Evolutionary conservation across 2,888 invertebrate species (phyloP).

Genomic region (Eretmocerus hayati): DNA sequence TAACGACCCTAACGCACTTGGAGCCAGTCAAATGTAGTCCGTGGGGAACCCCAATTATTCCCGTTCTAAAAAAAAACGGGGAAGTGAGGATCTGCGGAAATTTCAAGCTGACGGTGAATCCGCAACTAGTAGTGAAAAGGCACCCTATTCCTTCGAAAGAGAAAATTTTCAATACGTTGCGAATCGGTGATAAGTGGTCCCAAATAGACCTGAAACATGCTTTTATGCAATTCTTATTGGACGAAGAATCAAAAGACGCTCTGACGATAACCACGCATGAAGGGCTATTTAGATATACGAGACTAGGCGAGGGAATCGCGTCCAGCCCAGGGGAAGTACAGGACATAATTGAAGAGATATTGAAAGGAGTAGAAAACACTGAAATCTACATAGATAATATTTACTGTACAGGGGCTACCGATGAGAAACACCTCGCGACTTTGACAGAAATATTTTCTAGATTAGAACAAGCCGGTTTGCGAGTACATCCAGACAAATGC

Average conservation of each 20-base stretch:
- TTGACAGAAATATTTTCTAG: slow-evolving; percentile 27
- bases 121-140: slow-evolving; percentile 25
- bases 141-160: slow-evolving; percentile 30
- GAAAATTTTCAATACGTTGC: slow-evolving; percentile 28
- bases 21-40: slow-evolving; percentile 25
- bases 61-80: slow-evolving; percentile 27
- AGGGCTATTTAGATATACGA: slow-evolving; percentile 33
- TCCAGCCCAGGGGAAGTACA: slow-evolving; percentile 38
- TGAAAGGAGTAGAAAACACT: slow-evolving; percentile 30
- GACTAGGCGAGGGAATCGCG: slow-evolving; percentile 35
- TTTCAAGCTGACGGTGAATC: slow-evolving; percentile 31
- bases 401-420: slow-evolving; percentile 28
- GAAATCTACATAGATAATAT: slow-evolving; percentile 31
- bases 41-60: slow-evolving; percentile 35
- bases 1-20: slow-evolving; percentile 24
- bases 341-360: slow-evolving; percentile 29
- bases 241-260: slow-evolving; percentile 30
- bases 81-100: slow-evolving; percentile 27
- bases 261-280: slow-evolving; percentile 38
- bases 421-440: slow-evolving; percentile 26
- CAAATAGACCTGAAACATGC: slow-evolving; percentile 30
- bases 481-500: slow-evolving; percentile 30
- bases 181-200: slow-evolving; percentile 28
- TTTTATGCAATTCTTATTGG: slow-evolving; percentile 38
- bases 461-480: slow-evolving; percentile 27